Percentiles rank a stretch among this genome's conserved stretches.
Conservation (phyloP, 2,797 vertebrate species). For the Catharus ustulatus region DNA sequence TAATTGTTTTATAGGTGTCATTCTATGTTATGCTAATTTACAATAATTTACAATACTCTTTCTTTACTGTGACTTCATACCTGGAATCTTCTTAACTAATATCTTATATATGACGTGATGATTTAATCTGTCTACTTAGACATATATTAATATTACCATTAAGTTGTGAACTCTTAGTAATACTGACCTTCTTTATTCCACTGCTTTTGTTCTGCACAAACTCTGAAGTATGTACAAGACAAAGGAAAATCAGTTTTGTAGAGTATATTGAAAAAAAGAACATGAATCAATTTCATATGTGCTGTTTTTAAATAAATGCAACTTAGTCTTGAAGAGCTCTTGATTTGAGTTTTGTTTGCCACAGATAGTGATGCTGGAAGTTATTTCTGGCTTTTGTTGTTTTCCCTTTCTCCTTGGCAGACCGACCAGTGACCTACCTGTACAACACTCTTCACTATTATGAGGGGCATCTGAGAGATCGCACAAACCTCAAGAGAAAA, state of each 20-base stretch:
- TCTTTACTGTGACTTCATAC: background rate
- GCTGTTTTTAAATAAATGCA: background rate
- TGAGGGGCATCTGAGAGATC: conserved; percentile 91
- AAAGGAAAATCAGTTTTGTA: background rate
- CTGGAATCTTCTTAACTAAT: background rate
- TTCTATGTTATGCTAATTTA: background rate
- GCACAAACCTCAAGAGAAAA: conserved; percentile 93
- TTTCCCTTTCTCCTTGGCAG: conserved; percentile 73
- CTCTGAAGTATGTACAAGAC: background rate
- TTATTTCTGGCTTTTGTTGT: background rate
- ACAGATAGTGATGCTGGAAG: background rate
- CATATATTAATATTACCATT: background rate
- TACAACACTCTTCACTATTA: conserved; percentile 99
- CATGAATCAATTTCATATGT: rapidly evolving
- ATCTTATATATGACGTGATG: background rate
- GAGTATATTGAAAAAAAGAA: background rate
- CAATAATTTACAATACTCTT: background rate
- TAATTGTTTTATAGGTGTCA: background rate
- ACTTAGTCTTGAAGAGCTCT: background rate
- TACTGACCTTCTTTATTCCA: background rate
- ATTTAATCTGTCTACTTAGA: background rate
- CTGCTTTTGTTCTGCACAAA: background rate
- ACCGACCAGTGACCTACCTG: conserved; percentile 97
- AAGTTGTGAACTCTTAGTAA: background rate
- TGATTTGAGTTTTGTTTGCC: background rate